These are phyloP conservation scores for Lysiphlebus fabarum DNA, from an alignment of 1,140 invertebrate genomes.

Conservation along the genomic window DNA sequence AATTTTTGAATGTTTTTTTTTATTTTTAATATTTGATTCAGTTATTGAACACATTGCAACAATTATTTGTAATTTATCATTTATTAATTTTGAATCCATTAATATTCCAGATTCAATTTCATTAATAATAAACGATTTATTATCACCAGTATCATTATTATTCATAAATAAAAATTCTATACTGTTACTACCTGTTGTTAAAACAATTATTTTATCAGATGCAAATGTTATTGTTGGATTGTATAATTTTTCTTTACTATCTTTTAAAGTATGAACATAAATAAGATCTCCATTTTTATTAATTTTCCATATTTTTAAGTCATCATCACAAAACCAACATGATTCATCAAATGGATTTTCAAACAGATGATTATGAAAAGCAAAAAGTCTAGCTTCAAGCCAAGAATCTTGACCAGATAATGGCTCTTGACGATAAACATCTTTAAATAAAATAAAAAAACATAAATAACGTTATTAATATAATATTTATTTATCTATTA, in stretches of 20 bases:
- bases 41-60: constrained; percentile 36
- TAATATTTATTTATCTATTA: constrained; percentile 10
- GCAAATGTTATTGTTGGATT: constrained; percentile 49
- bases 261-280: constrained; percentile 29
- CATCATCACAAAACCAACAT: constrained; percentile 47
- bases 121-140: constrained; percentile 27
- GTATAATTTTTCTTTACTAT: constrained; percentile 28
- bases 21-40: constrained; percentile 39
- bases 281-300: constrained; percentile 28
- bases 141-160: constrained; percentile 3
- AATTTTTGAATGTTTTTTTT: constrained; percentile 29
- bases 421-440: constrained; percentile 39
- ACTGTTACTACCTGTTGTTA: constrained; percentile 38
- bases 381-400: constrained; percentile 47
- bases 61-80: constrained; percentile 32
- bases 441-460: constrained; percentile 32
- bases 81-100: constrained; percentile 39
- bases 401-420: constrained; percentile 42
- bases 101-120: constrained; percentile 41
- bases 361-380: constrained; percentile 52
- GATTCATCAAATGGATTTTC: constrained; percentile 44
- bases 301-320: constrained; percentile 40
- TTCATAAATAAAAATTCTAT: constrained; percentile 36
- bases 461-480: no score
- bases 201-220: constrained; percentile 34